phyloP scores from a whole-genome alignment of 2,113 vertebrate genomes.

The Misgurnus mizolepis region DNA sequence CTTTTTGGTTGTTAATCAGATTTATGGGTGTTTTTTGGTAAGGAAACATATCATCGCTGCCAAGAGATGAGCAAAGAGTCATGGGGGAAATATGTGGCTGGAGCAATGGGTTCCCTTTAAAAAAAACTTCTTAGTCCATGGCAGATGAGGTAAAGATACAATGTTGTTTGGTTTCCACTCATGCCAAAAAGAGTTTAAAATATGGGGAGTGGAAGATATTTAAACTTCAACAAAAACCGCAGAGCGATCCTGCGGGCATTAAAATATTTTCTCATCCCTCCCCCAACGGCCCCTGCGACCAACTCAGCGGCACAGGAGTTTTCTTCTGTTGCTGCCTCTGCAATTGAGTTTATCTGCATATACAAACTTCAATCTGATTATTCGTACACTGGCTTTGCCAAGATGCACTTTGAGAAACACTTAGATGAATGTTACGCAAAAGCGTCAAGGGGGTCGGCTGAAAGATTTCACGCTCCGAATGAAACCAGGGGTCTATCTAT shows the following conservation, averaged over 20 bases:
- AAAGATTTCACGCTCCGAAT: constrained; percentile 32
- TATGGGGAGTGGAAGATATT: constrained; percentile 58
- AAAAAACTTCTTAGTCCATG: constrained; percentile 27
- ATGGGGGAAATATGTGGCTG: constrained; percentile 55
- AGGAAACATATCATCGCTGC: constrained; percentile 44
- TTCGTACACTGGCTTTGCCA: not conserved
- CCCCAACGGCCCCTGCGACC: constrained; percentile 20
- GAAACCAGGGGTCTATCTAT: constrained; percentile 32
- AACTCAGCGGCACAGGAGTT: constrained; percentile 13
- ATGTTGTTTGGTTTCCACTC: constrained; percentile 49
- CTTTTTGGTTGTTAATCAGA: constrained; percentile 65
- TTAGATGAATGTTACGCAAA: constrained; percentile 3
- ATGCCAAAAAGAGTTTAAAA: constrained; percentile 52
- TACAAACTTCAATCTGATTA: not conserved
- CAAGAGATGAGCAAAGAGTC: constrained; percentile 56
- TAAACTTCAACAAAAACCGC: constrained; percentile 51
- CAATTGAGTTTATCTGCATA: constrained; percentile 3
- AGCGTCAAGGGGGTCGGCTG: constrained; percentile 16
- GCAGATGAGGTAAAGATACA: constrained; percentile 55
- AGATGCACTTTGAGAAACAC: not conserved
- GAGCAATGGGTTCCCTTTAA: constrained; percentile 36
- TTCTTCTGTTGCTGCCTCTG: not conserved
- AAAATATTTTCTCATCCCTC: constrained; percentile 57
- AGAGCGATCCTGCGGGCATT: constrained; percentile 50
- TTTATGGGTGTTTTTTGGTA: constrained; percentile 55